phyloP scores from a whole-genome alignment of 2,888 invertebrate species.

The Drosophila monieri region DNA sequence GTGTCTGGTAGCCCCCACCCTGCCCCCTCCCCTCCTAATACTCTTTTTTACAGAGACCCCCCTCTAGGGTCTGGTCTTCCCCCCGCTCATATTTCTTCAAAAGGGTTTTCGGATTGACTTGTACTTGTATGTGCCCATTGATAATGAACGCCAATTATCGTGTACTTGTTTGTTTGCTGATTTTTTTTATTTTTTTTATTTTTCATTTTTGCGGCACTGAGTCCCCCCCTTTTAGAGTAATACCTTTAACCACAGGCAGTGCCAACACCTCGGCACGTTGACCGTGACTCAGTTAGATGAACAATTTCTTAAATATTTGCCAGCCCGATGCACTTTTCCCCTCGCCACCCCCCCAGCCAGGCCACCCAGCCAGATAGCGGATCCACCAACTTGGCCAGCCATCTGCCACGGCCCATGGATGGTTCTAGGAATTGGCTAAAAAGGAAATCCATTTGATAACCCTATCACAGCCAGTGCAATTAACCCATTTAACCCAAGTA shows the following conservation, averaged over 20 bases:
- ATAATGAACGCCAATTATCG: slow-evolving; percentile 74
- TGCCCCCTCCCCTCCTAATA: neutral
- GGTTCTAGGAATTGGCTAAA: slow-evolving; percentile 10
- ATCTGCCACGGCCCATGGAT: too few species aligned
- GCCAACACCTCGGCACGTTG: slow-evolving; percentile 39
- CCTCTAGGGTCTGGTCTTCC: neutral
- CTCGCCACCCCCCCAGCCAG: too few species aligned
- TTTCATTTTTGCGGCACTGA: neutral
- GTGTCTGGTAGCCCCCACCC: neutral
- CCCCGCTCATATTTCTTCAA: slow-evolving; percentile 48
- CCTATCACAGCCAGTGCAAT: slow-evolving; percentile 2
- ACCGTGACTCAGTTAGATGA: slow-evolving; percentile 72
- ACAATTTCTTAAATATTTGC: slow-evolving; percentile 71
- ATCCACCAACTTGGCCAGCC: neutral
- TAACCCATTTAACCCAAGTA: slow-evolving; percentile 25
- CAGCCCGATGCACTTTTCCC: slow-evolving; percentile 51
- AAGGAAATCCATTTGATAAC: slow-evolving; percentile 14
- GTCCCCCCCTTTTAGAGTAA: slow-evolving; percentile 3
- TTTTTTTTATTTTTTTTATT: neutral
- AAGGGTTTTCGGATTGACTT: slow-evolving; percentile 69
- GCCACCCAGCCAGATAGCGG: too few species aligned
- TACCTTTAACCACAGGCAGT: neutral
- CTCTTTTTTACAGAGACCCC: neutral
- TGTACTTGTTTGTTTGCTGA: slow-evolving; percentile 38
- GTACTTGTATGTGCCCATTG: slow-evolving; percentile 69